Evolutionary conservation across 2,888 invertebrate genomes (phyloP).

Genomic region (Dendrolimus pini): DNA sequence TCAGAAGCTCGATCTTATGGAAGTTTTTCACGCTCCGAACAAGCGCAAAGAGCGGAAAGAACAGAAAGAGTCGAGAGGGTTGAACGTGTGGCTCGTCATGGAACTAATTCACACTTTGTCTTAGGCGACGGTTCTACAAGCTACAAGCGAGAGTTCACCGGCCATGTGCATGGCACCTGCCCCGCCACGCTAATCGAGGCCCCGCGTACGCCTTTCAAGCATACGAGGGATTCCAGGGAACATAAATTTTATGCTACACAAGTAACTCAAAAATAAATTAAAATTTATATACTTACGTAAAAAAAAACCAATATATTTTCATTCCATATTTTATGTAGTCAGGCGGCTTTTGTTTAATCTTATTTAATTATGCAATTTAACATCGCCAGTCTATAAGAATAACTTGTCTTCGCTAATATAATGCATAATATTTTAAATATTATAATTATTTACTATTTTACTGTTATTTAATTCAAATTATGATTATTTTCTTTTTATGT

Average conservation of each 20-base stretch:
- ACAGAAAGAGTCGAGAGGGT: slow-evolving; percentile 62
- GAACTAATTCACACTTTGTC: slow-evolving; percentile 85
- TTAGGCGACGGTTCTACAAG: slow-evolving; percentile 82
- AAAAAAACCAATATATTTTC: slow-evolving; percentile 15
- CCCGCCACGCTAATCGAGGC: slow-evolving; percentile 87
- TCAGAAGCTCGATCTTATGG: slow-evolving; percentile 84
- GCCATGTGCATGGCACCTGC: slow-evolving; percentile 85
- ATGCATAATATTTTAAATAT: slow-evolving; percentile 33
- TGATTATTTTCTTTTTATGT: slow-evolving; percentile 34
- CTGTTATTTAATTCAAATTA: slow-evolving; percentile 21
- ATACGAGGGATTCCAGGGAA: slow-evolving; percentile 88
- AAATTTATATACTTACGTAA: slow-evolving; percentile 3
- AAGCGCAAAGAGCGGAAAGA: slow-evolving; percentile 53
- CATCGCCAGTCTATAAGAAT: slow-evolving; percentile 51
- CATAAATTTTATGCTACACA: slow-evolving; percentile 89
- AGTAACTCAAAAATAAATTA: slow-evolving; percentile 54
- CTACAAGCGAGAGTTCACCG: slow-evolving; percentile 87
- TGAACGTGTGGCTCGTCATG: slow-evolving; percentile 77
- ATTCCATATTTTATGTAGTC: slow-evolving; percentile 33
- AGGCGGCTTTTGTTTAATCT: slow-evolving; percentile 27
- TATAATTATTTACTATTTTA: slow-evolving; percentile 17
- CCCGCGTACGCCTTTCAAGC: slow-evolving; percentile 86
- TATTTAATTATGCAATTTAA: slow-evolving; percentile 27
- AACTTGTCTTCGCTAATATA: slow-evolving; percentile 39
- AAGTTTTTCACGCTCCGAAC: slow-evolving; percentile 75